Percentiles rank a stretch among this genome's conserved stretches.
Conservation (phyloP, 2,113 vertebrate species). For the Protobothrops mucrosquamatus region DNA sequence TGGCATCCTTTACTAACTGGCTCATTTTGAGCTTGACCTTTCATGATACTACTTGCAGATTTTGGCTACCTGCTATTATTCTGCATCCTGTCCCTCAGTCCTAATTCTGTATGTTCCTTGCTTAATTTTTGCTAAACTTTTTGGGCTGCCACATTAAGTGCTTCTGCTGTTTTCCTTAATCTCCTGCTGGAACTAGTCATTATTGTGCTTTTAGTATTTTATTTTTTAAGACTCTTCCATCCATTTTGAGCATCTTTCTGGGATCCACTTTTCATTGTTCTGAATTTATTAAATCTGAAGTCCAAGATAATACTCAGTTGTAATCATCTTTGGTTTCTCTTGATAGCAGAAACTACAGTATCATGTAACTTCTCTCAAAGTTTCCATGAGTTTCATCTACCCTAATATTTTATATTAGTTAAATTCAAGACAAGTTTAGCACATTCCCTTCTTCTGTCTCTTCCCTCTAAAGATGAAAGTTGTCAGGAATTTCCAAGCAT, state of each 20-base stretch:
- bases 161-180: background rate
- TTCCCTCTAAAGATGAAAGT: background rate
- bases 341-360: background rate
- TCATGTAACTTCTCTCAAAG: background rate
- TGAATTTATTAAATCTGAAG: background rate
- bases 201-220: background rate
- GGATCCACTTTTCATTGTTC: background rate
- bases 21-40: background rate
- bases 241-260: background rate
- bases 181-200: background rate
- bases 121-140: background rate
- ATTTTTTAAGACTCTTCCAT: background rate
- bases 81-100: background rate
- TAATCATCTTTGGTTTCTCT: background rate
- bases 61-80: background rate
- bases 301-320: background rate
- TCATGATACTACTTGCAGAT: background rate
- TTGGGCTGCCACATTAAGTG: background rate
- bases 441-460: background rate
- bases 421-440: background rate
- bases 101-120: background rate
- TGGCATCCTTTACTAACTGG: background rate
- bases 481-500: background rate
- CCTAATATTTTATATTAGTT: background rate
- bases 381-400: background rate